Base-by-base conservation (phyloP, 2,888 invertebrate species). In the Diarsia mendica region DNA sequence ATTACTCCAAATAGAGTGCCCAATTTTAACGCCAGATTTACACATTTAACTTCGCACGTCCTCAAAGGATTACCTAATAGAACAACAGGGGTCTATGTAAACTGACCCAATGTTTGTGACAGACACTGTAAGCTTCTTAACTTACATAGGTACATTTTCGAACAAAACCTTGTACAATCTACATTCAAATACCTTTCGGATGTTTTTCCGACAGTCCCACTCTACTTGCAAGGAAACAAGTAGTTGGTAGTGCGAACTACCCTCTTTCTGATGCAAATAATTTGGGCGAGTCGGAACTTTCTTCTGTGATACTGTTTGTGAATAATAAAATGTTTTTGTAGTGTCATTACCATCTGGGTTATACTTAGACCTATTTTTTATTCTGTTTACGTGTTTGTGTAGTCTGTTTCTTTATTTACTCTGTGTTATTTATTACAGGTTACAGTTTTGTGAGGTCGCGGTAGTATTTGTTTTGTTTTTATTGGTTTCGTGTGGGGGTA, bases 191-290 rank as follows among this genome's bases (percentile, higher is more conserved):
- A 92, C 88, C 89, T 91, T 90, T 87, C 83, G 85, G 87, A 88
- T 91, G 91, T 91, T 93, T 91, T 90, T 89, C 79, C 77, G 71
- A 75, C 75, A 89, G 85, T 88, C 87, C 82, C 71, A 85, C 79
- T 84, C 79, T 88, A 88, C 86, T 86, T 79, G 75, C 79, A 75
- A 79, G 85, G 67, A 88, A 90, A 91, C 91, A 90, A 91, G 89
- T 92, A 93, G 91, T 91, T 91, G 82, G 82, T 88, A 72, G 79
- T 77, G 79, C 49, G 58, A 77, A 89, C 88, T 87, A 88, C 84
- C 87, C 90, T 91, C 93, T 93, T 94, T 94, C 88, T 90, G 91
- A 94, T 94, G 94, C 93, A 94, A 94, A 94, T 94, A 92, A 92
- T 93, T 93, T 92, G 84, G 89, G 89, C 78, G 84, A 89, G 86